Evolutionary conservation across 2,888 invertebrate species (phyloP), one percentile per base, ranked within the genome.

Genomic region (Himalopsyche japonica): DNA sequence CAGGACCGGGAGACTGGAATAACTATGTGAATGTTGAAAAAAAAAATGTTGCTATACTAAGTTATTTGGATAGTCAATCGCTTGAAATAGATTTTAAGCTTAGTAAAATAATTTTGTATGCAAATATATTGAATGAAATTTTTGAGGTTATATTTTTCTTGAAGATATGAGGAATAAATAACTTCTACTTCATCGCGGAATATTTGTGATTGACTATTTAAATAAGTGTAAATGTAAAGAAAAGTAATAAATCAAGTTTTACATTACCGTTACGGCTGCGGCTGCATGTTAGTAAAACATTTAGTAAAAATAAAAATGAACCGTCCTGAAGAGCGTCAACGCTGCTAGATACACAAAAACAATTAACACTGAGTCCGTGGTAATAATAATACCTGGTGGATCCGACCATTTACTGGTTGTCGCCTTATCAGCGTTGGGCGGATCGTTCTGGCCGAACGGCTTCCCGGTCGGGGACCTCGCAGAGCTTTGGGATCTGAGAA

Each of bases 371-470:
- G 57, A 20, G 20, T 70, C 70, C 24, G 70, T 27, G 70, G 30
- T 8, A 48, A 47, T 30, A 47, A 57, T 83, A 85, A 82, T 86
- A 85, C 86, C 86, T 86, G 85, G 82, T 81, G 83, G 82, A 76
- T 86, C 85, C 79, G 84, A 85, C 85, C 86, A 86, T 85, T 85
- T 85, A 86, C 82, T 80, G 83, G 85, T 57, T 79, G 84, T 27
- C n/a, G 64, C 78, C 80, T 85, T 86, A 37, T 85, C 86, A 80
- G 76, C 64, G 80, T 86, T 85, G 47, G 79, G 64, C 5, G 79
- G 76, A 43, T 86, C 86, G 24, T 79, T 57, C 34, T 57, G 79
- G 49, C 78, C 81, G 78, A 83, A 82, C 18, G 76, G 20, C 77
- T 86, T 86, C 27, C 76, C 57, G 77, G 79, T 76, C 32, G 85